Evolutionary conservation across 2,797 vertebrate genomes (phyloP).

Genomic region (Presbytis comata): DNA sequence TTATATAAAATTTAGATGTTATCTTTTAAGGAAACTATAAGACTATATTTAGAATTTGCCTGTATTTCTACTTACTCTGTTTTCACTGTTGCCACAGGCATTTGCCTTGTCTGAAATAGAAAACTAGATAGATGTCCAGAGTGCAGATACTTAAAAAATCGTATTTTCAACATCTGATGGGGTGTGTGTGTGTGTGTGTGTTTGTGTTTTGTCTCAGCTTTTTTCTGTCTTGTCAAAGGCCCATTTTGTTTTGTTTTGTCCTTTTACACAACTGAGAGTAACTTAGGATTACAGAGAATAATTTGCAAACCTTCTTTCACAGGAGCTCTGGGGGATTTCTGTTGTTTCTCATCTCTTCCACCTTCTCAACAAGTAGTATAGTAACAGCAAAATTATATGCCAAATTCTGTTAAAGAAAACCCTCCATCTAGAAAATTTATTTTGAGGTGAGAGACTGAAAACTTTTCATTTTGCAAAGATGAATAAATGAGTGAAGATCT

Average conservation of each 20-base stretch:
- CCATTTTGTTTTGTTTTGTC: background rate
- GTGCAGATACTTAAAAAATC: background rate
- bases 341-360: background rate
- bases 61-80: background rate
- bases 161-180: background rate
- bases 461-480: background rate
- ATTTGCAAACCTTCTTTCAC: background rate
- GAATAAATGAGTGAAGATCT: background rate
- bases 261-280: background rate
- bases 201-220: background rate
- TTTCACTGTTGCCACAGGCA: background rate
- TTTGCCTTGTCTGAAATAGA: background rate
- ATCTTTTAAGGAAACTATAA: background rate
- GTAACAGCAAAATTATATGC: background rate
- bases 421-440: background rate
- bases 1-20: background rate
- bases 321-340: background rate
- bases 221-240: background rate
- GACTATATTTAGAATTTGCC: background rate
- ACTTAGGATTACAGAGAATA: background rate
- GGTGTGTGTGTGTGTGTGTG: background rate
- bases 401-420: slow-evolving; percentile 1
- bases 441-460: background rate
- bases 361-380: background rate
- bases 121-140: background rate